Conservation (phyloP, 2,888 invertebrate species). For the Stenotaenia linearis region DNA sequence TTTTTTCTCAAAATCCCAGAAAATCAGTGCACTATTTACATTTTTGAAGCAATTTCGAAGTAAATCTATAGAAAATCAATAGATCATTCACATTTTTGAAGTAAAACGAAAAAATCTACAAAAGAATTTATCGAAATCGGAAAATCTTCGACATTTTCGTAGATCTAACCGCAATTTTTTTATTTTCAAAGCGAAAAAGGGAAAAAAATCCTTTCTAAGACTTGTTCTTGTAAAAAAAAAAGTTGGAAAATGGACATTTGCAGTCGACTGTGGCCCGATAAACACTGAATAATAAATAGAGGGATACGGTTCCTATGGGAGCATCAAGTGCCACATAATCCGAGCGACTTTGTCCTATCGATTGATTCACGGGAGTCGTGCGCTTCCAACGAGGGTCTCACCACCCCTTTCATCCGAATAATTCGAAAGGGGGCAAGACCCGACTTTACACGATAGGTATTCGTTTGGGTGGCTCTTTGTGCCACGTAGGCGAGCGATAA, state of each 20-base stretch:
- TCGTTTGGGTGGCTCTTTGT: background rate
- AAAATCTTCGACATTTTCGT: no score
- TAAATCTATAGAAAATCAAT: no score
- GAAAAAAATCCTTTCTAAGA: no score
- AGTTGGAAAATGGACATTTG: background rate
- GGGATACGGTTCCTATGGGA: constrained; percentile 14
- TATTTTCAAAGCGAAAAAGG: no score
- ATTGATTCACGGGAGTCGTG: background rate
- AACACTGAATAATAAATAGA: constrained; percentile 5
- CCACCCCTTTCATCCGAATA: constrained; percentile 6
- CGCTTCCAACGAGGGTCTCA: background rate
- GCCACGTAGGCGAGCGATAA: background rate
- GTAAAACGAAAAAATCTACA: no score
- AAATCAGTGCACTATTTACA: no score
- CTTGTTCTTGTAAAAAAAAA: no score
- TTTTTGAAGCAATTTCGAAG: no score
- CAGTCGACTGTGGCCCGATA: background rate
- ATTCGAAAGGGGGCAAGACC: background rate
- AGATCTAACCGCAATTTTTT: no score
- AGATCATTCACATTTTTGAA: no score
- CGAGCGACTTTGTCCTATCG: background rate
- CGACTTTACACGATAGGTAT: background rate
- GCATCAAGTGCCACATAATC: constrained; percentile 19
- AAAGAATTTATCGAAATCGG: no score
- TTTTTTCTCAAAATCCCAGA: no score